Evolutionary conservation across 2,888 invertebrate genomes (phyloP).

Genomic region (Dolichomitus sp.): DNA sequence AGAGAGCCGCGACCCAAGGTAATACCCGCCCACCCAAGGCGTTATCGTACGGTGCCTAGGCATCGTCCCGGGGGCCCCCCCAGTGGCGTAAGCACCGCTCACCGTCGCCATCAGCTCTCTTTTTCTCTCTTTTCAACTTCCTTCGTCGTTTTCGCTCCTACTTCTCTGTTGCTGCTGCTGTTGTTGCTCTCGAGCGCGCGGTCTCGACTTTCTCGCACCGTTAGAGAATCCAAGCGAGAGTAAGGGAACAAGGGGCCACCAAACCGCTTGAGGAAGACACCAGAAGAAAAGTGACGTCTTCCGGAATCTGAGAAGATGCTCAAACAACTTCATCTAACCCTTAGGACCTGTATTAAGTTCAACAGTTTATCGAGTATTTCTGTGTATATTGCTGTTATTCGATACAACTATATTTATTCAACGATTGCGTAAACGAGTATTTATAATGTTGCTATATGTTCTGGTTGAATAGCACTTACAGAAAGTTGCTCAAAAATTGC

Average conservation of each 20-base stretch:
- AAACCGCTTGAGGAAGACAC: slow-evolving; percentile 34
- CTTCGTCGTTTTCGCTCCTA: slow-evolving; percentile 23
- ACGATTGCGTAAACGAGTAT: background rate
- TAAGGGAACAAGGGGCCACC: slow-evolving; percentile 41
- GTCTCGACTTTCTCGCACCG: slow-evolving; percentile 63
- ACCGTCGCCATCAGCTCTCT: slow-evolving; percentile 29
- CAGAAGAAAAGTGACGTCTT: slow-evolving; percentile 55
- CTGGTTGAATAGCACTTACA: background rate
- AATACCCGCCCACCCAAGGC: slow-evolving; percentile 72
- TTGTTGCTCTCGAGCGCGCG: slow-evolving; percentile 24
- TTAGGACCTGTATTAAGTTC: slow-evolving; percentile 28
- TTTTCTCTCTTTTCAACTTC: slow-evolving; percentile 16
- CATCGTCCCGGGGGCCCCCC: slow-evolving; percentile 47
- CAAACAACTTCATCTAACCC: slow-evolving; percentile 32
- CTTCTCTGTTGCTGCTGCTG: slow-evolving; percentile 23
- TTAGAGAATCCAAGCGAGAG: slow-evolving; percentile 37
- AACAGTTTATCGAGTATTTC: slow-evolving; percentile 37
- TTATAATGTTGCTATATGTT: background rate
- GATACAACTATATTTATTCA: background rate
- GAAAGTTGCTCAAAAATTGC: background rate
- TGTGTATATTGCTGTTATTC: slow-evolving; percentile 9
- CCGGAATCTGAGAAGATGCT: slow-evolving; percentile 64
- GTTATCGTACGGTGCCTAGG: slow-evolving; percentile 69
- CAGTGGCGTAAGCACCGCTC: slow-evolving; percentile 63
- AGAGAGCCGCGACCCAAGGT: slow-evolving; percentile 65